These are phyloP conservation scores for Chrosomus eos DNA, from an alignment of 2,797 vertebrate genomes.

Conservation along the genomic window DNA sequence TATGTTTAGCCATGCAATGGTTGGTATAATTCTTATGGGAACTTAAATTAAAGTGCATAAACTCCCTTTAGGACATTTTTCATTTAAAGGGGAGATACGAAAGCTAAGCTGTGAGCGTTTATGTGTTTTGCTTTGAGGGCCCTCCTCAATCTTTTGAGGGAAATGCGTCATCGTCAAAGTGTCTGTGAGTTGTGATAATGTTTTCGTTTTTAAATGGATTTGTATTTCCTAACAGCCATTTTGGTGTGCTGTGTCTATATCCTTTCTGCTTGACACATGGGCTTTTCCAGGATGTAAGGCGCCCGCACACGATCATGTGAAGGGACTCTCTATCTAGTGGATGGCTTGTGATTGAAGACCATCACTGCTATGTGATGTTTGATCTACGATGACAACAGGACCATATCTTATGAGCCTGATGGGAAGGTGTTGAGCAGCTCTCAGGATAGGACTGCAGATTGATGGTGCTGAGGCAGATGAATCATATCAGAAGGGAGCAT, in stretches of 20 bases:
- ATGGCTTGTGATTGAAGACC: slow-evolving; percentile 18
- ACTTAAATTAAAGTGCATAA: slow-evolving; percentile 65
- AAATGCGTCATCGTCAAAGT: slow-evolving; percentile 43
- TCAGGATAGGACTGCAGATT: background rate
- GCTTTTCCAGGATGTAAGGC: background rate
- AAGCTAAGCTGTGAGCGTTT: slow-evolving; percentile 4
- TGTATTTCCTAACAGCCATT: background rate
- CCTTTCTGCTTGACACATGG: background rate
- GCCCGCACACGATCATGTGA: background rate
- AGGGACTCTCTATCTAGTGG: background rate
- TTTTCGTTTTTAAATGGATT: slow-evolving; percentile 6
- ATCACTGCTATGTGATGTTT: slow-evolving; percentile 16
- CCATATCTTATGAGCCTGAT: slow-evolving; percentile 1
- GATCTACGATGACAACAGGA: slow-evolving; percentile 32
- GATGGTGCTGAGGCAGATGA: slow-evolving; percentile 23
- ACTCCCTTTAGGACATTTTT: slow-evolving; percentile 54
- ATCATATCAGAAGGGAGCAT: slow-evolving; percentile 18
- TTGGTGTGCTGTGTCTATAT: background rate
- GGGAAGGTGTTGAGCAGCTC: background rate
- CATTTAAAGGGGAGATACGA: background rate
- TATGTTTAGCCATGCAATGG: slow-evolving; percentile 64
- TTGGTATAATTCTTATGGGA: slow-evolving; percentile 67
- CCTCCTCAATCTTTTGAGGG: slow-evolving; percentile 35
- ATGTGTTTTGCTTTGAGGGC: slow-evolving; percentile 25
- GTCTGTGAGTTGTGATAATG: slow-evolving; percentile 3